Percentiles rank a stretch among this genome's conserved stretches.
These are phyloP conservation scores for Myopa testacea DNA, from an alignment of 2,888 invertebrate genomes.

Conservation along the genomic window DNA sequence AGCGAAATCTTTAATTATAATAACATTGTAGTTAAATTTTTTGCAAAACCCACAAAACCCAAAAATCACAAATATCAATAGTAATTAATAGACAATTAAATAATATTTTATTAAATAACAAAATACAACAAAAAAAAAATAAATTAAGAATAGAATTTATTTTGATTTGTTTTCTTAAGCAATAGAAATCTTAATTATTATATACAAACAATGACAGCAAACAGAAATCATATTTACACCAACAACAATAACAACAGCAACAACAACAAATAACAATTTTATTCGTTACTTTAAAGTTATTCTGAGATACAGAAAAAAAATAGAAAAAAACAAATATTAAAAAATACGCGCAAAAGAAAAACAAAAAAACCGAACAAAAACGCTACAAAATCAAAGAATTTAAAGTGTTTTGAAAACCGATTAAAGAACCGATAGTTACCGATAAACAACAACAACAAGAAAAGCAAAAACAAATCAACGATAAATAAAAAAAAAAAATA, in stretches of 20 bases:
- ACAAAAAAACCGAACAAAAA: neutral
- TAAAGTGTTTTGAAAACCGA: conserved; percentile 40
- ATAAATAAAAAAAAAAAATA: conserved; percentile 48
- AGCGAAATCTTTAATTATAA: neutral
- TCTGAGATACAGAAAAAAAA: conserved; percentile 1
- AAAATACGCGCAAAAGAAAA: neutral
- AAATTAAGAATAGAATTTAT: neutral
- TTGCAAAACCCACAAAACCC: conserved; percentile 5
- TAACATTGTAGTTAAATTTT: conserved; percentile 27
- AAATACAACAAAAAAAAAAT: conserved; percentile 18
- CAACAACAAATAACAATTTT: neutral
- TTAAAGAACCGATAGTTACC: conserved; percentile 21
- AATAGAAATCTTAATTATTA: conserved; percentile 23
- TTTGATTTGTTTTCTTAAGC: neutral
- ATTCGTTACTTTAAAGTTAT: neutral
- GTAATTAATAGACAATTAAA: conserved; percentile 5
- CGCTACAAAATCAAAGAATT: neutral
- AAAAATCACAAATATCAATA: neutral
- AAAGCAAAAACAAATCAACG: conserved; percentile 32
- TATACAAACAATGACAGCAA: conserved; percentile 44
- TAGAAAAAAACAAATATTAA: neutral
- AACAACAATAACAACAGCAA: conserved; percentile 34
- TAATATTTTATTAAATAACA: conserved; percentile 22
- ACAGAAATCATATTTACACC: conserved; percentile 37
- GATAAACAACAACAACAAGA: conserved; percentile 27